These are phyloP conservation scores for Thamnophis sirtalis DNA, from an alignment of 2,113 vertebrate species.

Conservation along the genomic window DNA sequence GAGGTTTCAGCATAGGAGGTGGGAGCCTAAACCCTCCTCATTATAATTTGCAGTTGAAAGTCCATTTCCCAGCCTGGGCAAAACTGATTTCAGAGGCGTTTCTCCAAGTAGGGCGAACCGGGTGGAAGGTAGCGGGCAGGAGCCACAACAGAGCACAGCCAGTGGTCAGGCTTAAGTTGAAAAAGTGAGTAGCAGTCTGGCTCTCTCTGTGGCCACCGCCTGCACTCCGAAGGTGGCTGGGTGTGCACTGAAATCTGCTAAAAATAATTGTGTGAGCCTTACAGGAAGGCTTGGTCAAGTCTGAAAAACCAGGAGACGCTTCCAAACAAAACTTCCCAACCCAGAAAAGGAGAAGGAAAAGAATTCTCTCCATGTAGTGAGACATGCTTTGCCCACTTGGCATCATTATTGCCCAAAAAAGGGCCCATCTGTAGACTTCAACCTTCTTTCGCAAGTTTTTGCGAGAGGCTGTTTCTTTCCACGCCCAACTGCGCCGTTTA, in stretches of 20 bases:
- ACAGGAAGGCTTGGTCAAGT: no score
- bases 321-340: no score
- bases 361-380: neutral
- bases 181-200: neutral
- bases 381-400: neutral
- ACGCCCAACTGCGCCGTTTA: neutral
- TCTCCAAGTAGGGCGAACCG: neutral
- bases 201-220: no score
- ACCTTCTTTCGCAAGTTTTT: neutral
- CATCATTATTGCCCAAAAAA: neutral
- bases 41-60: constrained; percentile 4
- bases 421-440: neutral
- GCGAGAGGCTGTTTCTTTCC: neutral
- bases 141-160: neutral
- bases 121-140: no score
- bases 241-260: no score
- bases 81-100: no score
- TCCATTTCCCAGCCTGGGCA: neutral
- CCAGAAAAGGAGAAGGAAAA: no score
- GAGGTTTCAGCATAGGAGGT: no score
- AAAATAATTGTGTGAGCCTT: no score
- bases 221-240: no score
- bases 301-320: no score
- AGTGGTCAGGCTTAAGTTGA: neutral
- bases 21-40: neutral